Evolutionary conservation across 2,113 vertebrate species (phyloP).

Genomic region (Zootoca vivipara): DNA sequence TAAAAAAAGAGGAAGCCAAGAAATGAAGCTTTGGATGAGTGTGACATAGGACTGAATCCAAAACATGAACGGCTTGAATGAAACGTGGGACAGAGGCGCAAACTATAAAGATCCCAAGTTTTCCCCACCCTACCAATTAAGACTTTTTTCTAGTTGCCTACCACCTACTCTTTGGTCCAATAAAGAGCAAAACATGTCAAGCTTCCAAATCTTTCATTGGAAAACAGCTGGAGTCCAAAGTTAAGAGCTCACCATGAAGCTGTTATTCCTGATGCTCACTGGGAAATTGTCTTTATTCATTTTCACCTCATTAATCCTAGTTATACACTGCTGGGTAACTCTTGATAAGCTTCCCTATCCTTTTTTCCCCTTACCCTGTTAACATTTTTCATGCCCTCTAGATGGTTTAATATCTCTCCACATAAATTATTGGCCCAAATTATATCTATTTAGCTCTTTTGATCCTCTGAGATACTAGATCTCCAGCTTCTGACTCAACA

Average conservation of each 20-base stretch:
- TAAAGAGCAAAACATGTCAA: neutral
- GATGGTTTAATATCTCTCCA: neutral
- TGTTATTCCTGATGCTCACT: conserved; percentile 2
- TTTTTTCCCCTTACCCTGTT: neutral
- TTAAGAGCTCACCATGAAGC: neutral
- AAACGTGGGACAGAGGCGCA: conserved; percentile 29
- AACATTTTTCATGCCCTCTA: neutral
- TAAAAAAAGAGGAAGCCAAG: conserved; percentile 30
- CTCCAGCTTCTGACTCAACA: fast-evolving
- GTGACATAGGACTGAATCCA: conserved; percentile 20
- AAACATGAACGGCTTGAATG: conserved; percentile 34
- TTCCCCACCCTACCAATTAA: neutral
- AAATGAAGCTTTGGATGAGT: conserved; percentile 22
- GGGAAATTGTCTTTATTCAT: conserved; percentile 9
- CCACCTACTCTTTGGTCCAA: neutral
- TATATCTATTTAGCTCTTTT: neutral
- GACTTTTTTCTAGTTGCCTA: neutral
- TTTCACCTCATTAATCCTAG: conserved; percentile 21
- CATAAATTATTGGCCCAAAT: neutral
- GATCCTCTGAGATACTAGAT: conserved; percentile 5
- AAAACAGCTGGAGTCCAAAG: conserved; percentile 27
- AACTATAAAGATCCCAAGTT: conserved; percentile 42
- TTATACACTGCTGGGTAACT: conserved; percentile 8
- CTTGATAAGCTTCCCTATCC: neutral
- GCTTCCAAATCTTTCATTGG: neutral